Conservation (phyloP, 1,140 invertebrate genomes). For the Papilio helenus region DNA sequence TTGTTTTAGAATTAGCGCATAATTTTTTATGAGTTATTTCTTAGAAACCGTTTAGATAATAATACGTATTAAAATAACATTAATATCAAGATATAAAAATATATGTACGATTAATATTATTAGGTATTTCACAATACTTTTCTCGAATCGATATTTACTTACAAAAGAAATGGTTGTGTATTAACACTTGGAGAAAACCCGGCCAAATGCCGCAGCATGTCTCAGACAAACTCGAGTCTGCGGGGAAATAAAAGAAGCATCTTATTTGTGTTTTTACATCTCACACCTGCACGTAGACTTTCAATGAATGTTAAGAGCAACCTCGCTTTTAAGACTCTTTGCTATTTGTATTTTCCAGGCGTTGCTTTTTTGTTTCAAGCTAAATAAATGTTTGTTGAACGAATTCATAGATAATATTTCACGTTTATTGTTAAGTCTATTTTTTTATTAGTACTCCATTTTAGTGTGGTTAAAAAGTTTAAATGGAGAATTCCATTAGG, state of each 20-base stretch:
- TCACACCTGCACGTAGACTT: constrained; percentile 17
- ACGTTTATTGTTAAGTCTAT: not conserved
- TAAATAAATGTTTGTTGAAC: not conserved
- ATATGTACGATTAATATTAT: too few relatives aligned
- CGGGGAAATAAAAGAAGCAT: constrained; percentile 28
- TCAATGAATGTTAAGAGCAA: constrained; percentile 25
- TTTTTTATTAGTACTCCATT: not conserved
- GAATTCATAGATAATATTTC: not conserved
- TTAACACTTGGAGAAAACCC: not conserved
- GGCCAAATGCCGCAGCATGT: constrained; percentile 7
- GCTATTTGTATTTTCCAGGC: constrained; percentile 16
- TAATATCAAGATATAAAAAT: too few relatives aligned
- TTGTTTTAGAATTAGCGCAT: too few relatives aligned
- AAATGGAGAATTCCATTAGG: too few relatives aligned
- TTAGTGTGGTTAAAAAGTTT: too few relatives aligned
- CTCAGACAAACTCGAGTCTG: constrained; percentile 13
- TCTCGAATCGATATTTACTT: not conserved
- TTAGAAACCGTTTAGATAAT: not conserved
- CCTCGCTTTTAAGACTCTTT: not conserved
- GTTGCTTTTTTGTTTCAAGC: not conserved
- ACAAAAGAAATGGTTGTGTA: not conserved
- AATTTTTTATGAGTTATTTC: not conserved
- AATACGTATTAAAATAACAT: too few relatives aligned
- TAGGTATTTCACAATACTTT: not conserved
- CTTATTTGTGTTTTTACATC: constrained; percentile 25